Base-by-base conservation (phyloP, 2,797 vertebrate species). In the Tokudaia muenninki region DNA sequence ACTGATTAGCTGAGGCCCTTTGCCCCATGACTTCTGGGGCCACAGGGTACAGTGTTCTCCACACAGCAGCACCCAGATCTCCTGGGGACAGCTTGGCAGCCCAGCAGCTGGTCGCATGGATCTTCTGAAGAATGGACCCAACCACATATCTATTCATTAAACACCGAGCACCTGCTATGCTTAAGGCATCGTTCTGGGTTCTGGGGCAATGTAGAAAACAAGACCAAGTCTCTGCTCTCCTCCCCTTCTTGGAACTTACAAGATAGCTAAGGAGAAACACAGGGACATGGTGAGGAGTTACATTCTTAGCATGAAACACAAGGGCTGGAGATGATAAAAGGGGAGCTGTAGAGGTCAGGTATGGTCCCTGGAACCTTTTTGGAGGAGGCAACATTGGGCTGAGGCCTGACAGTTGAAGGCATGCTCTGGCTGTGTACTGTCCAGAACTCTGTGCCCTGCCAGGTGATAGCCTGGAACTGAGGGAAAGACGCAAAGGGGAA, bases 361-460 rank as follows among this genome's bases (percentile, higher is more conserved):
- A 29, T 55, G 24, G 55, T 41, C 22, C 6, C 2, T 14, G 12
- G 37, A 31, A 79, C 34, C 10, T 87, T 77, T 93, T 92, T 47
- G 59, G 86, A 90, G 21, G 47, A 83, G 22, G 37, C 16, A 52
- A 52, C 31, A 41, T 34, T 70, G 75, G 57, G 3, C 83, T 93
- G 57, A 97, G 63, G n/a, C 34, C 19, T 95, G 75, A 21, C 17
- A 41, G 94, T 87, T n/a, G 78, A 96, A 91, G 57, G 59, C 72
- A 65, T 1, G 37, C 78, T 74, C 8, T 70, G 83, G 75, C 52
- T 37, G 34, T 26, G 3, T 7, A n/a, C 21, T 59, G 55, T 52
- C 29, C 63, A 80, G 41, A 93, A 94, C 55, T 50, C 24, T 29
- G 52, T 59, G 17, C 6, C 65, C 87, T 88, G 37, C 8, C 17